A percentile compares a stretch with the other conserved stretches of the same genome.
phyloP scores from a whole-genome alignment of 2,113 vertebrate species.

The Tragelaphus buxtoni region DNA sequence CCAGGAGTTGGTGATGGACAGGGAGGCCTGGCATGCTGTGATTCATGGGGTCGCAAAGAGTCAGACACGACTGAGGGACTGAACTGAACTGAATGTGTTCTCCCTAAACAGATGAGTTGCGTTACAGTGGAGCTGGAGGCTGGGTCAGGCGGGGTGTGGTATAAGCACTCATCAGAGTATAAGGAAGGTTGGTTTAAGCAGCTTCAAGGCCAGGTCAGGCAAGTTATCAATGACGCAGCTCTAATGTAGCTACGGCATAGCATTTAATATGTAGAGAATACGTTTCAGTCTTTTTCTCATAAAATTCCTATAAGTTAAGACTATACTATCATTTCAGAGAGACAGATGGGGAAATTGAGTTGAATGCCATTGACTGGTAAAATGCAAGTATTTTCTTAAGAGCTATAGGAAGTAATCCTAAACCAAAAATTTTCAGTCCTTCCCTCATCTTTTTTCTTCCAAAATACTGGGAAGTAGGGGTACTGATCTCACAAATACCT shows the following conservation, averaged over 20 bases:
- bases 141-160: background rate
- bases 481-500: background rate
- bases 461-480: background rate
- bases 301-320: background rate
- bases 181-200: background rate
- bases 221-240: background rate
- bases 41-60: too few species aligned
- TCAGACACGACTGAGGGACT: too few species aligned
- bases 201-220: background rate
- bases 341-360: background rate
- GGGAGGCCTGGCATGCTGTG: too few species aligned
- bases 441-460: background rate
- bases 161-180: accelerated
- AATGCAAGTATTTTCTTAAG: background rate
- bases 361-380: background rate
- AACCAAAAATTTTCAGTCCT: background rate
- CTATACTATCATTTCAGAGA: background rate
- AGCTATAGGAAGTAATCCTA: background rate
- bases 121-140: background rate
- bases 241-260: accelerated
- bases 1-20: too few species aligned
- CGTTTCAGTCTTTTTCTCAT: background rate
- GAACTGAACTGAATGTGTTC: background rate
- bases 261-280: background rate
- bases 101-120: background rate